Evolutionary conservation across 2,797 vertebrate genomes (phyloP), one percentile per base, ranked within the genome.

Genomic region (Platyrinchus mystaceus): DNA sequence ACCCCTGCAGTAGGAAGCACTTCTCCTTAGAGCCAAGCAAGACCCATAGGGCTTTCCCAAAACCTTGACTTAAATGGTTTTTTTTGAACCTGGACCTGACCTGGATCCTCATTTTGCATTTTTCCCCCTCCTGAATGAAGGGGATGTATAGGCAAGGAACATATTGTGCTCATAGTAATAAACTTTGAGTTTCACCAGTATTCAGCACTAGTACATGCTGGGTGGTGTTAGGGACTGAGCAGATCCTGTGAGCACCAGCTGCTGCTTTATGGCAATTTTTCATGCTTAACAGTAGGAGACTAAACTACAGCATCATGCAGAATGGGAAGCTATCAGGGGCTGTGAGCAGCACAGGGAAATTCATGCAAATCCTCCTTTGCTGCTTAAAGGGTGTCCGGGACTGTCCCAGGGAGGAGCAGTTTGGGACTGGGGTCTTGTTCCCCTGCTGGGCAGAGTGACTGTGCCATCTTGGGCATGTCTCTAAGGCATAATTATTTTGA

Each of bases 221-320:
- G 90, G 95, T 89, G 84, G 76, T 89, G 75, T 22, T 91, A 44
- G 78, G 87, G 78, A 62, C 82, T 69, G 79, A 94, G 82, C 76
- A 67, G 82, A 89, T 68, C 63, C 5, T 94, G 90, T 32, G 58
- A 86, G 74, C 76, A 77, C 85, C 90, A 96, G 94, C 80, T 93
- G 94, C 87, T 95, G 66, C 75, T 87, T 95, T 67, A 87, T 77
- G 87, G 74, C 88, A 94, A 78, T 56, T 93, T 94, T 89, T 94
- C 84, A 41, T 89, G 86, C 90, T 94, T 77, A 93, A 67, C 92
- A 89, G 92, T 88, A 91, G 92, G 94, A 93, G 78, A 55, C 90
- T 87, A 84, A 95, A 84, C 89, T 75, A 36, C 2, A 84, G 93
- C 85, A 82, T 88, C 30, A 41, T 2, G 44, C 59, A 49, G 79